Base-by-base conservation (phyloP, 2,797 vertebrate genomes). In the Danionella dracula region DNA sequence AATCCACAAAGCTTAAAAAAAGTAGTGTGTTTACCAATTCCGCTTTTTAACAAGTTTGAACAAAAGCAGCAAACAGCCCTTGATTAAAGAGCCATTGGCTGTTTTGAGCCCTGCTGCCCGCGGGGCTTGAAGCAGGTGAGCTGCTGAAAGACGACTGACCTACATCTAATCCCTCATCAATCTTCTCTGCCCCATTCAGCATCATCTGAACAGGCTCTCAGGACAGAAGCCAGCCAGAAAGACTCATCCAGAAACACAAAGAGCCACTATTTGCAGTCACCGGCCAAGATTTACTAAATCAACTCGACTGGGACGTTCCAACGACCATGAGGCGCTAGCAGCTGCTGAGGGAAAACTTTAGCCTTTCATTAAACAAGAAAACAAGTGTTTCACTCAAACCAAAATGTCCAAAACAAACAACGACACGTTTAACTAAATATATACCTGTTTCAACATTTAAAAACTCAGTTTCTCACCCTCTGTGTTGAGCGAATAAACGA, bases 391-490 rank as follows among this genome's bases (percentile, higher is more conserved):
- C n/a, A n/a, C n/a, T n/a, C n/a, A n/a, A n/a, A n/a, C n/a, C n/a
- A n/a, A n/a, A n/a, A n/a, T n/a, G n/a, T n/a, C n/a, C n/a, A n/a
- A n/a, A n/a, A n/a, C n/a, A n/a, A n/a, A n/a, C n/a, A n/a, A n/a
- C n/a, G n/a, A n/a, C n/a, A n/a, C n/a, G n/a, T n/a, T n/a, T n/a
- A n/a, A n/a, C n/a, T n/a, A n/a, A n/a, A n/a, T n/a, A n/a, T n/a
- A n/a, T n/a, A n/a, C n/a, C n/a, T n/a, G n/a, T n/a, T n/a, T n/a
- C n/a, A n/a, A n/a, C n/a, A n/a, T n/a, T 64, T 5, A 12, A 11
- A 8, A 16, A 17, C 31, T 19, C 54, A 5, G 29, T 2, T 29
- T 5, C 77, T 91, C 89, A 99, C 96, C 96, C 86, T 98, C 95
- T 42, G 91, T 84, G 54, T 90, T 91, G 72, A 92, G 75, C 12